These are phyloP conservation scores for Empidonax alnorum DNA, from an alignment of 2,113 vertebrate species.

Conservation along the genomic window DNA sequence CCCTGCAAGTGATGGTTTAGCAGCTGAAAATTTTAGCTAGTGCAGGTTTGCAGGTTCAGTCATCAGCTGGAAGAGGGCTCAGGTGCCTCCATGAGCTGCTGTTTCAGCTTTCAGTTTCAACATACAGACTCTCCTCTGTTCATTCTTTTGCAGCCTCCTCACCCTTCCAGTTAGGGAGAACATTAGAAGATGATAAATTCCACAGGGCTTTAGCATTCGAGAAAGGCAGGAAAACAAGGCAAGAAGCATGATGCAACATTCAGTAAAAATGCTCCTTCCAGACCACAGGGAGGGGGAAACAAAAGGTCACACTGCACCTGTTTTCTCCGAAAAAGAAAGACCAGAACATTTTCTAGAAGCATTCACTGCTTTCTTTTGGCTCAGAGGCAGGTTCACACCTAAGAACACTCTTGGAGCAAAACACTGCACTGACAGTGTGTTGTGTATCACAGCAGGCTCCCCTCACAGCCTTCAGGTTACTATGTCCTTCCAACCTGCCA, in stretches of 20 bases:
- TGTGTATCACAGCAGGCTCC: not conserved
- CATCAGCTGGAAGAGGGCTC: not conserved
- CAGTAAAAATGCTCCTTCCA: not conserved
- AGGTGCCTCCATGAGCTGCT: not conserved
- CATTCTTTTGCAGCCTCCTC: not conserved
- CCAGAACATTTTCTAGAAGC: not conserved
- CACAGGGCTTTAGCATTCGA: not conserved
- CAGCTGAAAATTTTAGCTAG: not conserved
- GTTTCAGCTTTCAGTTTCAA: not conserved
- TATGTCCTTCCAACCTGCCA: not conserved
- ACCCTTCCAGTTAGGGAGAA: not conserved
- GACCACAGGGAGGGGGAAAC: not conserved
- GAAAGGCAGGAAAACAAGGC: not conserved
- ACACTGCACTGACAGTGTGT: not conserved
- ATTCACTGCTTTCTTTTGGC: not conserved
- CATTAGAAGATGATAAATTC: not conserved
- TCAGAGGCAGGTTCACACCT: not conserved
- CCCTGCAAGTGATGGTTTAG: not conserved
- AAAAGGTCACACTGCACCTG: constrained; percentile 11
- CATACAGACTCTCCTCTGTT: not conserved
- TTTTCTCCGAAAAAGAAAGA: not conserved
- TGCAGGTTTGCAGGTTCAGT: not conserved
- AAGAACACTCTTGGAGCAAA: not conserved
- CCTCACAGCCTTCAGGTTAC: not conserved
- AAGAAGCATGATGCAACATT: not conserved